A percentile compares a stretch with the other conserved stretches of the same genome.
These are phyloP conservation scores for Apis mellifera DNA, from an alignment of 1,140 invertebrate genomes.

Conservation along the genomic window DNA sequence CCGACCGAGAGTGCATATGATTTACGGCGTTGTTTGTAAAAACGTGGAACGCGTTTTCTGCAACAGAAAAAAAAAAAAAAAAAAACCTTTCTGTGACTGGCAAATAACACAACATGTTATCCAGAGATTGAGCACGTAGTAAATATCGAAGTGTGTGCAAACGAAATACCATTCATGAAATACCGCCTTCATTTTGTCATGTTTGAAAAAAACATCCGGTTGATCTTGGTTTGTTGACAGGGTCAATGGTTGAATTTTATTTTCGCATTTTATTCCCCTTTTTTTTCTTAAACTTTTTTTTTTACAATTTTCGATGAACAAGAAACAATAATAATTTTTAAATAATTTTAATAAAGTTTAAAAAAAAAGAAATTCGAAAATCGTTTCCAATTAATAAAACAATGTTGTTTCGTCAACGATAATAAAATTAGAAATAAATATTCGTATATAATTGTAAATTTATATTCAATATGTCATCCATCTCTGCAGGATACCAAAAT, in stretches of 20 bases:
- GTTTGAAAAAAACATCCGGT: background rate
- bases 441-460: too few species aligned
- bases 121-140: conserved; percentile 14
- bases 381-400: too few species aligned
- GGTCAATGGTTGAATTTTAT: background rate
- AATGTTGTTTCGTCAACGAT: too few species aligned
- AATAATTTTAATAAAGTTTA: too few species aligned
- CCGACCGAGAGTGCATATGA: background rate
- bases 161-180: conserved; percentile 24
- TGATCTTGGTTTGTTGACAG: conserved; percentile 10
- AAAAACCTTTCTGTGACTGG: background rate
- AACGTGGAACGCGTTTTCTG: conserved; percentile 10
- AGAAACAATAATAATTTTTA: too few species aligned
- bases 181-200: background rate
- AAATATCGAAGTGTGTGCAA: conserved; percentile 6
- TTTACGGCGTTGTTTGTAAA: conserved; percentile 18
- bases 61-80: background rate
- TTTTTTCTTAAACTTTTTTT: too few species aligned
- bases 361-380: too few species aligned
- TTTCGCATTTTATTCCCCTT: too few species aligned
- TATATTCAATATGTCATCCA: too few species aligned
- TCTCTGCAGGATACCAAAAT: too few species aligned
- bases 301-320: too few species aligned
- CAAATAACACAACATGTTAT: conserved; percentile 1
- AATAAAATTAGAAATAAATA: too few species aligned